Conservation (phyloP, 2,888 invertebrate genomes). For the Patella caerulea region DNA sequence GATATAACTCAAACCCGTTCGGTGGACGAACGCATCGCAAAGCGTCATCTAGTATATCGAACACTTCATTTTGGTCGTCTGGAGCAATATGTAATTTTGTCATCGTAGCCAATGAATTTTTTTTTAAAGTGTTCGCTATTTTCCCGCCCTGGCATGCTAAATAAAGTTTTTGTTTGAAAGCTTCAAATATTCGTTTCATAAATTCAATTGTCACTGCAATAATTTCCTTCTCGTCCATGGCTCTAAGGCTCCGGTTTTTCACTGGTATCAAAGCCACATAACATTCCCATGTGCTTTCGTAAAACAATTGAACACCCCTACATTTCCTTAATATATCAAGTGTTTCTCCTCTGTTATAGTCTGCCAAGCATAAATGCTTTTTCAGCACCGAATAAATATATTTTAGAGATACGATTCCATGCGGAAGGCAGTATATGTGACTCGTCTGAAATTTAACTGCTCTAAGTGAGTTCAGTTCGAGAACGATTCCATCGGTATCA, state of each 20-base stretch:
- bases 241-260: background rate
- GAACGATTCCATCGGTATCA: background rate
- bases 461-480: background rate
- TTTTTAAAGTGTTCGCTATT: background rate
- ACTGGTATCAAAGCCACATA: background rate
- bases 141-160: background rate
- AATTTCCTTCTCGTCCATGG: background rate
- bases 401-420: background rate
- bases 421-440: background rate
- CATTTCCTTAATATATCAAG: background rate
- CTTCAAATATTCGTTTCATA: background rate
- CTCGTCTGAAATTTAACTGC: background rate
- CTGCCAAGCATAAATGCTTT: background rate
- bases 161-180: background rate
- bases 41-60: background rate
- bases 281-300: background rate
- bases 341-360: background rate
- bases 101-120: background rate
- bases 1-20: background rate
- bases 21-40: background rate
- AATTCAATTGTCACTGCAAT: background rate
- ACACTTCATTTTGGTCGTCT: background rate
- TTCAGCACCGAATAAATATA: background rate
- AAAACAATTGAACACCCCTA: background rate
- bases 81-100: slow-evolving; percentile 1